Evolutionary conservation across 2,113 vertebrate genomes (phyloP).

Genomic region (Lepidothrix coronata): DNA sequence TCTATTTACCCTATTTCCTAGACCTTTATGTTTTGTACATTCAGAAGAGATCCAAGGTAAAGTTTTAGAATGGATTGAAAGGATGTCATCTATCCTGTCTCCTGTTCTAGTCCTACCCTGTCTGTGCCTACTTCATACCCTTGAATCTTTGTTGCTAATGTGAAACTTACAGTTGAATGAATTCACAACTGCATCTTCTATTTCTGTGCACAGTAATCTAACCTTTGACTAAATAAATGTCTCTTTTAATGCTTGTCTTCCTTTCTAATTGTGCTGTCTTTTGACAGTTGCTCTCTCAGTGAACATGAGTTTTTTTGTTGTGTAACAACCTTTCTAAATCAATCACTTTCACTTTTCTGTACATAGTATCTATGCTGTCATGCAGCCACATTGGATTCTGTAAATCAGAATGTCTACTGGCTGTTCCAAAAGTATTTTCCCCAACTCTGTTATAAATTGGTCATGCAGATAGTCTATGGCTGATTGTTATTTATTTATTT

Average conservation of each 20-base stretch:
- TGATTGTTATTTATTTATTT: neutral
- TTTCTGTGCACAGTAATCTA: neutral
- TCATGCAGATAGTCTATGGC: neutral
- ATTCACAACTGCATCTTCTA: neutral
- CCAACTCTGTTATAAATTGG: neutral
- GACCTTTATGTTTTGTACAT: neutral
- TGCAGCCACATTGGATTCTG: neutral
- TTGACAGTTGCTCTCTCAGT: neutral
- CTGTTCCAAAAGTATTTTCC: neutral
- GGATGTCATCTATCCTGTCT: neutral
- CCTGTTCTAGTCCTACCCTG: neutral
- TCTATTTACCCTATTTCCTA: neutral
- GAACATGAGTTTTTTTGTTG: neutral
- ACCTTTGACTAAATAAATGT: slow-evolving; percentile 31
- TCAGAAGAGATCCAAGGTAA: neutral
- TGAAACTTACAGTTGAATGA: neutral
- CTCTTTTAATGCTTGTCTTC: neutral
- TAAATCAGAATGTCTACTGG: neutral
- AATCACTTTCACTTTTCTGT: neutral
- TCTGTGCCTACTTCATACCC: neutral
- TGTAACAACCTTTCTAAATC: neutral
- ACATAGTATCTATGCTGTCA: neutral
- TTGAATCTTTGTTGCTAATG: neutral
- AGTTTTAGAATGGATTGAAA: neutral
- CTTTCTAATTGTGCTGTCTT: slow-evolving; percentile 9